Evolutionary conservation across 2,797 vertebrate species (phyloP), one percentile per base, ranked within the genome.

Genomic region (Sebastes nivosus): DNA sequence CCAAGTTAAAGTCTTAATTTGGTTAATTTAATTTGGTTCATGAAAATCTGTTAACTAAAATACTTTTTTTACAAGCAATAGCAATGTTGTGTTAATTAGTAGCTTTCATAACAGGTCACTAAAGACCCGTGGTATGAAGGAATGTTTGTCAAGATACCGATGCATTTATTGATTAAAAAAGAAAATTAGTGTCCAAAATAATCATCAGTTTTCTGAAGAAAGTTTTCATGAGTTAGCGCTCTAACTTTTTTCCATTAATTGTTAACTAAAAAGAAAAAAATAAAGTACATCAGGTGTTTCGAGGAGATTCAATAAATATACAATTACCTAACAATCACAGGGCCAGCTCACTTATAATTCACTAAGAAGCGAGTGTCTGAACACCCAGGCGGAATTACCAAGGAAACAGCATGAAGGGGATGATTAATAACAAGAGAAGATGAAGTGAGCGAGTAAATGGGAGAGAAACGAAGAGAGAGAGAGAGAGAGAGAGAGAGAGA

Each of bases 401-500:
- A 82, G 84, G 74, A 83, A 88, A 85, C 75, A 22, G 81, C 66
- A 16, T 72, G 74, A 81, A 84, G 34, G 38, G 55, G 65, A 63
- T 86, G 66, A 87, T 78, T 87, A 84, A 86, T 85, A 83, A 71
- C 11, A 2, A 22, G 69, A 65, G 74, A 69, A 46, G 22, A 79
- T 10, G 20, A 72, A 58, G 72, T 64, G 71, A 60, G 61, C 1
- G 4, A 66, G 64, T 64, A 67, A 88, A 64, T 24, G 1, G 11
- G 34, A 38, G 2, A 20, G 2, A 63, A 24, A 59, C 46, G 29
- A 38, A 61, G 24, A 24, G 24, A 24, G 24, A 24, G 14, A 58
- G 6, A 75, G n/a, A 30, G 12, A 58, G 6, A 75, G n/a, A 30
- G 1, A 36, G 34, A 38, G 2, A 20, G 2, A 12, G 29, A 57